These are phyloP conservation scores for Archips crataeganus DNA, from an alignment of 2,888 invertebrate genomes.

Conservation along the genomic window DNA sequence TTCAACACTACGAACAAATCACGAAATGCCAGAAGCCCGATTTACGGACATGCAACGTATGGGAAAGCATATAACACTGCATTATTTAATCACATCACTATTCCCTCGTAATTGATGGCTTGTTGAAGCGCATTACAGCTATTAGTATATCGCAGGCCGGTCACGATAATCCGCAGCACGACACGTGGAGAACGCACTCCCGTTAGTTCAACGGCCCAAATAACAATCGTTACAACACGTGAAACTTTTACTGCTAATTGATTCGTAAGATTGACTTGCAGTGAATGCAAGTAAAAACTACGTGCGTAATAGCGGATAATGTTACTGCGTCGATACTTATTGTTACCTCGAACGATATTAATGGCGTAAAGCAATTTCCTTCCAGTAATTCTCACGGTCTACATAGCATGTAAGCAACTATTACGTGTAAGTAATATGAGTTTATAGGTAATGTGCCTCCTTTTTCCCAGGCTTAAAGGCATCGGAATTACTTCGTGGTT, in stretches of 20 bases:
- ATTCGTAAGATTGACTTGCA: constrained; percentile 63
- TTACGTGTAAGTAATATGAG: constrained; percentile 37
- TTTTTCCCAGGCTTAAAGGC: constrained; percentile 9
- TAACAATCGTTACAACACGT: constrained; percentile 62
- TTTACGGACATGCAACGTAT: constrained; percentile 32
- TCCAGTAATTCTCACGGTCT: constrained; percentile 78
- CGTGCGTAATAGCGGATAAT: constrained; percentile 47
- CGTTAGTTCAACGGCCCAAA: constrained; percentile 79
- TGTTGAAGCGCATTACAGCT: constrained; percentile 31
- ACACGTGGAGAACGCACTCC: constrained; percentile 61
- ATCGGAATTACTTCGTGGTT: not conserved
- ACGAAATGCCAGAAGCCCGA: constrained; percentile 32
- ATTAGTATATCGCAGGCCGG: constrained; percentile 43
- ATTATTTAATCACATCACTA: constrained; percentile 38
- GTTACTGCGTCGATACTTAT: constrained; percentile 60
- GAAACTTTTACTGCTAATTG: constrained; percentile 67
- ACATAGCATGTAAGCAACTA: constrained; percentile 49
- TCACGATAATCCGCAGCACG: constrained; percentile 53
- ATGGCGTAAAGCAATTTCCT: constrained; percentile 74
- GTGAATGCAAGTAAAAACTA: constrained; percentile 59
- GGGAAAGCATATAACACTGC: constrained; percentile 21
- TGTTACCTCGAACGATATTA: constrained; percentile 74
- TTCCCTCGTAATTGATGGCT: constrained; percentile 27
- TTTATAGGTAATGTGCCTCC: constrained; percentile 26
- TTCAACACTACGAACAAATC: constrained; percentile 29